Base-by-base conservation (phyloP, 2,113 vertebrate species). In the Phylloscopus whistleri region DNA sequence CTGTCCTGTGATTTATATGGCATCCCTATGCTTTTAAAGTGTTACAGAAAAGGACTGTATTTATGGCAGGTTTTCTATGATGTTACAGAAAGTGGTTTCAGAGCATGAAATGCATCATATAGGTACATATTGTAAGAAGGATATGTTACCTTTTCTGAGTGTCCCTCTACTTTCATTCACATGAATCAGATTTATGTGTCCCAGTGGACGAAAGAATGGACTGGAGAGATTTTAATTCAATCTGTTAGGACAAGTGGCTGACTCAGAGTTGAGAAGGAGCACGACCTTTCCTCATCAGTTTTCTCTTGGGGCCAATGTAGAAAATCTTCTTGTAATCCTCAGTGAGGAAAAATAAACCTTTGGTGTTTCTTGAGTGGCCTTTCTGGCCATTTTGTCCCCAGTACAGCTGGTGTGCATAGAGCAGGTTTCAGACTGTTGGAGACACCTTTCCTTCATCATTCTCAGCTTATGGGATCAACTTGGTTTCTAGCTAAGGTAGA, bases 221-320 rank as follows among this genome's bases (percentile, higher is more conserved):
- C 79, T 89, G 49, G 28, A 56, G 31, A 78, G 69, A 73, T 56
- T 52, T 84, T 90, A 94, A 92, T 70, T 90, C 69, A 72, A 53
- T 93, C 85, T 87, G n/a, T 83, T 90, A 92, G 68, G 92, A 78
- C 31, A 28, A 92, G 37, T 62, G 62, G n/a, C 62, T 96, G 90
- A 84, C 73, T 93, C 73, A 76, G 82, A 86, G 28, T 46, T 90
- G 68, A 89, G 39, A 91, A 81, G 31, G 31, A 66, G 26, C 31
- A 35, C 41, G 88, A 87, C 76, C 86, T 95, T 81, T 93, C 67
- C 53, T 53, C 33, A 58, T 81, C n/a, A 87, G 49, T 52, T 85
- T 95, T 69, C 30, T 90, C 51, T 27, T 48, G 52, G 8, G 11
- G 21, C 11, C 24, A 68, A 26, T 13, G 22, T 16, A 80, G 63